Conservation (phyloP, 2,113 vertebrate species). For the Oreochromis tanganicae region DNA sequence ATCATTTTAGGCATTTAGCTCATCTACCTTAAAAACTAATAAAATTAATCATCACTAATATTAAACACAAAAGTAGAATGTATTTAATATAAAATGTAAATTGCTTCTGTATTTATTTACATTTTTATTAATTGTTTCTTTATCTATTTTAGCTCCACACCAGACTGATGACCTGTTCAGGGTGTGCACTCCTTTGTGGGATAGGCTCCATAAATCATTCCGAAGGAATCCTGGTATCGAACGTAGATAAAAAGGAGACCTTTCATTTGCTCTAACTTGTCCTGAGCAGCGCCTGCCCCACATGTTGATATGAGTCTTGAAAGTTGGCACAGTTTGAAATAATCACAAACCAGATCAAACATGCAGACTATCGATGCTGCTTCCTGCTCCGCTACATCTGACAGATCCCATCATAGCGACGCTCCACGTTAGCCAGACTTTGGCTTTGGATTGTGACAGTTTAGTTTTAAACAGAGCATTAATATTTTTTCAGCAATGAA, state of each 20-base stretch:
- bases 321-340: background rate
- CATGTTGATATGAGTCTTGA: background rate
- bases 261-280: background rate
- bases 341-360: background rate
- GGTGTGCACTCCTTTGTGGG: accelerated
- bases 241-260: background rate
- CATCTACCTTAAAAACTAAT: background rate
- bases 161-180: background rate
- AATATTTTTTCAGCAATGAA: background rate
- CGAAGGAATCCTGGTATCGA: background rate
- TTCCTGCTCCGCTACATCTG: accelerated
- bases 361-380: background rate
- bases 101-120: background rate
- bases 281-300: background rate
- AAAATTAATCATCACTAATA: accelerated
- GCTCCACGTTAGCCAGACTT: background rate
- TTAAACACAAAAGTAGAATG: background rate
- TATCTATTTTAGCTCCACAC: accelerated
- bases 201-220: background rate
- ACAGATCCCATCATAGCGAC: background rate
- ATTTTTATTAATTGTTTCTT: background rate
- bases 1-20: background rate
- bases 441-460: accelerated
- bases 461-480: background rate
- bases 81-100: accelerated